phyloP scores from a whole-genome alignment of 2,113 vertebrate species.

The Carassius carassius region DNA sequence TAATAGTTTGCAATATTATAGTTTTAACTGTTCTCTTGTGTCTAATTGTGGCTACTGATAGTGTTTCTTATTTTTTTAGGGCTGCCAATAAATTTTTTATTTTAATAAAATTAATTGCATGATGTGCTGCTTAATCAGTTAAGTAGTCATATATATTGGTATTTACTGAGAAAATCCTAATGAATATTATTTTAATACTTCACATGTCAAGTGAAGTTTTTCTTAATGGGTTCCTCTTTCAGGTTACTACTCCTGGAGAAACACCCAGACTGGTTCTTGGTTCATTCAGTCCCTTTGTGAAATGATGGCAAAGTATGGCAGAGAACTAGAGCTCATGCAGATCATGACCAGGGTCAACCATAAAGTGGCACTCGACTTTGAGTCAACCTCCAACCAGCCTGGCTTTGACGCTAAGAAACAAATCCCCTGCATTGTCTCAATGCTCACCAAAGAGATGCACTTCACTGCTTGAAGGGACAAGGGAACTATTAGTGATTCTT shows the following conservation, averaged over 20 bases:
- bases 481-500: neutral
- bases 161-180: neutral
- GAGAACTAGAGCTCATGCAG: slow-evolving; percentile 85
- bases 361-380: slow-evolving; percentile 89
- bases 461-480: slow-evolving; percentile 69
- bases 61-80: neutral
- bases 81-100: neutral
- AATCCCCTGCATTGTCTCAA: slow-evolving; percentile 93
- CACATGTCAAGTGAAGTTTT: neutral
- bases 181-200: neutral
- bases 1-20: too few species aligned
- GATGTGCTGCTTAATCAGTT: neutral
- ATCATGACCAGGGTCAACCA: slow-evolving; percentile 92
- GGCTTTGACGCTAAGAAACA: slow-evolving; percentile 91
- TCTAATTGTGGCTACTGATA: neutral
- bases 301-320: slow-evolving; percentile 77
- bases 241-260: slow-evolving; percentile 60
- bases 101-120: neutral
- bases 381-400: slow-evolving; percentile 77
- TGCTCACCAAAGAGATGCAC: slow-evolving; percentile 96
- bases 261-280: slow-evolving; percentile 52
- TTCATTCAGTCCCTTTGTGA: slow-evolving; percentile 71
- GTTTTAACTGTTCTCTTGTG: neutral
- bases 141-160: neutral
- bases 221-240: neutral